These are phyloP conservation scores for Dryobotodes eremita DNA, from an alignment of 2,888 invertebrate species.

Conservation along the genomic window DNA sequence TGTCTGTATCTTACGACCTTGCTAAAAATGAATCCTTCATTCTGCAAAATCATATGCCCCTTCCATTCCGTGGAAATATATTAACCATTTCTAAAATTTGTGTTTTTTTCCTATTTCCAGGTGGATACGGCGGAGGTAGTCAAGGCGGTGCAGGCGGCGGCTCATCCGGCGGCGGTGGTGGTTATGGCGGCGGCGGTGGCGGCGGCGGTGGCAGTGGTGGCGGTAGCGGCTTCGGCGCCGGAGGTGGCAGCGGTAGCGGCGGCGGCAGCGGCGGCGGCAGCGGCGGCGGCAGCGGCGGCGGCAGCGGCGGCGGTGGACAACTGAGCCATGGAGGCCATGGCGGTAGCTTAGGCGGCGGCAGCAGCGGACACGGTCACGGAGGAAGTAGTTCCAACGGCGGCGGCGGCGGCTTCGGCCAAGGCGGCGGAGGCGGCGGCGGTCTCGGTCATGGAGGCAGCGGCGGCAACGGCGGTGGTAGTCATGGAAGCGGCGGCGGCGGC, in stretches of 20 bases:
- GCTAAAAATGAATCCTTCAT: background rate
- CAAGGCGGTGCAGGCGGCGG: slow-evolving; percentile 54
- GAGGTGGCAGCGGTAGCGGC: too few species aligned
- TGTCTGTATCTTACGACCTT: background rate
- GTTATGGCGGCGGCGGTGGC: too few species aligned
- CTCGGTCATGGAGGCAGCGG: slow-evolving; percentile 58
- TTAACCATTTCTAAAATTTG: background rate
- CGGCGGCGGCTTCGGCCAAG: too few species aligned
- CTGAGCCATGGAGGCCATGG: too few species aligned
- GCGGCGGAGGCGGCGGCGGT: too few species aligned
- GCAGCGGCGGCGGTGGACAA: too few species aligned
- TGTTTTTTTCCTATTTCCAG: slow-evolving; percentile 34
- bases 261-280: background rate
- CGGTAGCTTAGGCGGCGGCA: too few species aligned
- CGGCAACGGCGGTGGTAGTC: background rate
- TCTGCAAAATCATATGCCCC: background rate
- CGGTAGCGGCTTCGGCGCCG: too few species aligned
- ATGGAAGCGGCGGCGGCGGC: slow-evolving; percentile 54
- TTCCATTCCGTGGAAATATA: background rate
- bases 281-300: too few species aligned
- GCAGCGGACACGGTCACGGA: too few species aligned
- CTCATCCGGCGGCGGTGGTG: slow-evolving; percentile 59
- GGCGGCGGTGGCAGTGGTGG: too few species aligned
- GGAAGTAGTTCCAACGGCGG: too few species aligned
- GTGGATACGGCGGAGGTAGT: slow-evolving; percentile 38